Evolutionary conservation across 1,140 invertebrate genomes (phyloP), one percentile per base, ranked within the genome.

Genomic region (Microplitis demolitor): DNA sequence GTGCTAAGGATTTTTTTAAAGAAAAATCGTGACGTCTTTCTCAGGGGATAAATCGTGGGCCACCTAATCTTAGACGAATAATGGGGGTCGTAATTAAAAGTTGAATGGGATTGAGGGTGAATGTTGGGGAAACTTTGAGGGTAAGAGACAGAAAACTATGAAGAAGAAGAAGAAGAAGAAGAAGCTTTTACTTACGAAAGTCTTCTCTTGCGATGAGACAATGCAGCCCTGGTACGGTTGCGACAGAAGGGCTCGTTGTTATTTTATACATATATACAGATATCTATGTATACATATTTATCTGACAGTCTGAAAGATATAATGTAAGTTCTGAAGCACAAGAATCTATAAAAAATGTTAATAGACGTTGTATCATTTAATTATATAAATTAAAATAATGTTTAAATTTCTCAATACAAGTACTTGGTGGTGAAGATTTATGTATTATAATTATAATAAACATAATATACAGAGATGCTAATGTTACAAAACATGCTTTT

Each of bases 41-140:
- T 16, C 35, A 45, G 16, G 35, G 66, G 70, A 66, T 37, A 58
- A 51, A 37, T 45, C 14, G 45, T 37, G 56, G 13, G 35, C 51
- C 64, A 72, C 74, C 72, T 77, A 77, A 77, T 76, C 76, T 76
- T 69, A 66, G 62, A 72, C 63, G 72, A 77, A 76, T 77, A 77
- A 77, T 77, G 76, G 76, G 33, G 60, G 54, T 74, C 74, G 80
- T 81, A 81, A 81, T 79, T 81, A 81, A 79, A 81, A 81, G 76
- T 76, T 77, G 76, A 70, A 74, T 70, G 62, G 61, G 69, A 50
- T 67, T 71, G 63, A 67, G 71, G 71, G 54, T 70, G 61, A 37
- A 61, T 34, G 69, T 39, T 33, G 63, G 50, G 50, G 53, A 61
- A 66, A 71, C 54, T 60, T 66, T 34, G 33, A 16, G 39, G 60